Evolutionary conservation across 2,888 invertebrate genomes (phyloP), one percentile per base, ranked within the genome.

Genomic region (Meiosimyza decipiens): DNA sequence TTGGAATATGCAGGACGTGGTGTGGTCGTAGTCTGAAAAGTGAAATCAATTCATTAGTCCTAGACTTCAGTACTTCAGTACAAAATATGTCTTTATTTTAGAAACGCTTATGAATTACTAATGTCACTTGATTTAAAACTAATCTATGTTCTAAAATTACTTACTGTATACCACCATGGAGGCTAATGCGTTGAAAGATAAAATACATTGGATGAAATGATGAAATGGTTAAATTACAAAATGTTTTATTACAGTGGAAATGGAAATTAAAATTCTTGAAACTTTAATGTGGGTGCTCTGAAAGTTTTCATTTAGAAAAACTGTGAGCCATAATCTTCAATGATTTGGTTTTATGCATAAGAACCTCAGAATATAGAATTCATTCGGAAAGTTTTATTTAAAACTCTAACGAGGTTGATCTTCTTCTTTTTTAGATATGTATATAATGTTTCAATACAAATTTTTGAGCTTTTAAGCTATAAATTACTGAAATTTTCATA

Each of bases 101-200:
- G 22, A 50, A 28, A 28, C 49, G 40, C 62, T 28, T 63, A 40
- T 67, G 62, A 60, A 51, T 50, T 51, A 59, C 63, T 71, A 71
- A 63, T 40, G 40, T 40, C 40, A 18, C 18, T 18, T 22, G 55
- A 12, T 52, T 40, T 67, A 51, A 69, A 22, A 67, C 63, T 71
- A 63, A n/a, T 69, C 40, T 62, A 65, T 33, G 54, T 65, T 66
- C 51, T 69, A 57, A 57, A 68, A 51, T 59, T 91, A 94, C 95
- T 95, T 90, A 95, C 95, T 87, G 94, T 94, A 88, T 95, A 95
- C 95, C 95, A 95, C 95, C 95, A 95, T 83, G 94, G 92, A 86
- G 95, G 95, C 95, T 95, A 84, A 83, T 81, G 83, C 80, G 78
- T 79, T 78, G 80, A 83, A 82, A 78, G 75, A 77, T 80, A 77